These are phyloP conservation scores for Parochlus steinenii DNA, from an alignment of 2,888 invertebrate genomes.

Conservation along the genomic window DNA sequence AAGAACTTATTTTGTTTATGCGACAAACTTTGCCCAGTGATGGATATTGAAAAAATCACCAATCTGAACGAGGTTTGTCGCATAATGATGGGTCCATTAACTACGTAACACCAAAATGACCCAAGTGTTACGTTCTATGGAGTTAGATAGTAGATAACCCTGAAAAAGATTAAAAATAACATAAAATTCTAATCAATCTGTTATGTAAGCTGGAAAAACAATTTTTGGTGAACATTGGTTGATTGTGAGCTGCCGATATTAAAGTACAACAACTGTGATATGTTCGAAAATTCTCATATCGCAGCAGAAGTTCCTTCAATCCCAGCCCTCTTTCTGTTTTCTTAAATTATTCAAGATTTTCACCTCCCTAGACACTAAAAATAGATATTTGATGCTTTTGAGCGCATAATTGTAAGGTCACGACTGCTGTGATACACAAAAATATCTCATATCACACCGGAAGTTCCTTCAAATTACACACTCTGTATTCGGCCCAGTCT, in stretches of 20 bases:
- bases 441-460: slow-evolving; percentile 24
- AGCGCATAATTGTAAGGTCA: slow-evolving; percentile 22
- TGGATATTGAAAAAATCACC: slow-evolving; percentile 19
- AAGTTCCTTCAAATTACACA: slow-evolving; percentile 26
- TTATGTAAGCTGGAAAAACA: no score
- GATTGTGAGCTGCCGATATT: slow-evolving; percentile 18
- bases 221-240: not conserved
- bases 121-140: no score
- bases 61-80: slow-evolving; percentile 30
- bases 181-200: no score
- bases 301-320: slow-evolving; percentile 28
- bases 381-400: slow-evolving; percentile 14
- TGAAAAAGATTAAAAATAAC: no score
- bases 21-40: slow-evolving; percentile 34
- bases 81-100: slow-evolving; percentile 19
- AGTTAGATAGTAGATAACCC: no score
- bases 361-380: not conserved
- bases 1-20: slow-evolving; percentile 20
- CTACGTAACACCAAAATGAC: not conserved
- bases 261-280: slow-evolving; percentile 33
- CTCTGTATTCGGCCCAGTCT: no score
- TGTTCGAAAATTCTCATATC: slow-evolving; percentile 22
- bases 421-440: slow-evolving; percentile 30
- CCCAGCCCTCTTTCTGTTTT: slow-evolving; percentile 1
- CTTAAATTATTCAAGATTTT: not conserved